Evolutionary conservation across 2,888 invertebrate genomes (phyloP), one percentile per base, ranked within the genome.

Genomic region (Lepidocyrtoides sp.): DNA sequence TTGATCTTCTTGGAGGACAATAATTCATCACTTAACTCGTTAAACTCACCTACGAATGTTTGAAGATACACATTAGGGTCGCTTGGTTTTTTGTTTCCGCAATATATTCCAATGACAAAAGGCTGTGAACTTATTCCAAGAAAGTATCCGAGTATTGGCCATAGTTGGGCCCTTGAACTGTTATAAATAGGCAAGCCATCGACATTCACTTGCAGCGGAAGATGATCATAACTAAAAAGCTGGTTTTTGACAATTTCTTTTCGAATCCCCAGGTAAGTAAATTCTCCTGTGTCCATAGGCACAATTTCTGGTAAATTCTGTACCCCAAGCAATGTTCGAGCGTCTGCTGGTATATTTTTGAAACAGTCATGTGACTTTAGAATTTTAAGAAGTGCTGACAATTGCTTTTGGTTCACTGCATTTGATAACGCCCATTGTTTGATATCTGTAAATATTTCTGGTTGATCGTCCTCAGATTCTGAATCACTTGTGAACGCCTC

Each of bases 101-200:
- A 84, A 29, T 17, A 84, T 0, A 84, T 36, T 2, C 69, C 84
- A 17, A 84, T 69, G 1, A 84, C 69, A 69, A 84, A 69, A 8
- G 51, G 51, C 17, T 54, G 51, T 1, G 3, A 3, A 26, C 20
- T 12, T 1, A 4, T 5, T 4, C 23, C 7, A 1, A 77, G 17
- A 17, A 57, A 5, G 17, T 60, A 1, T 0, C 57, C 54, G 29
- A 86, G 20, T 36, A 87, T 41, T 41, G 75, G 86, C 89, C 89
- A 89, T 4, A 89, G 57, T 14, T 83, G 72, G n/a, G 12, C n/a
- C 0, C 17, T 10, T 2, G 23, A n/a, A 63, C 82, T 82, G 44
- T 83, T 75, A 44, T 60, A 89, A 2, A 83, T 14, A 26, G 89
- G 89, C 17, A 89, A 17, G 1, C 89, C 83, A 29, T 89, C 89